phyloP scores from a whole-genome alignment of 2,113 vertebrate species.

The Albula goreensis region DNA sequence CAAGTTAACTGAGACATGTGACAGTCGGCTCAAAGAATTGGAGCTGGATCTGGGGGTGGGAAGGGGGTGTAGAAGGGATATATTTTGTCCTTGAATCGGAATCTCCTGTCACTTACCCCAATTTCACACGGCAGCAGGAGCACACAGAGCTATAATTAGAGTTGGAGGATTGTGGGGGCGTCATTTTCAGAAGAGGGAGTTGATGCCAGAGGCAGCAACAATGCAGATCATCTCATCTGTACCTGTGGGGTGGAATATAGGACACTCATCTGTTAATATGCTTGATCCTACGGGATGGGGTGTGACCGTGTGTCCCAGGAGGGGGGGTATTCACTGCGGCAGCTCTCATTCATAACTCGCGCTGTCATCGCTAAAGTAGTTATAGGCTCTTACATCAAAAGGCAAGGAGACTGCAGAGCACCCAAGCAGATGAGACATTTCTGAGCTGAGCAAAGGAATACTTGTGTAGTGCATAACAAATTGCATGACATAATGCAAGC shows the following conservation, averaged over 20 bases:
- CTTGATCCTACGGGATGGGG: not conserved
- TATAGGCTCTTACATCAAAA: not conserved
- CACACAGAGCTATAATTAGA: conserved; percentile 21
- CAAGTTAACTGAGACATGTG: not conserved
- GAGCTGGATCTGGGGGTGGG: not conserved
- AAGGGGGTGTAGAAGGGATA: not conserved
- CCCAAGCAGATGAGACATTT: not conserved
- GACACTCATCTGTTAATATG: conserved; percentile 11
- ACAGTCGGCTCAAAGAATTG: not conserved
- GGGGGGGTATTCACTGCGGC: not conserved
- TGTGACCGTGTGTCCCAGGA: not conserved
- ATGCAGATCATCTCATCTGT: not conserved
- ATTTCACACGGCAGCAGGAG: conserved; percentile 12
- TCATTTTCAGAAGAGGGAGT: conserved; percentile 13
- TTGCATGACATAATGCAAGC: not conserved
- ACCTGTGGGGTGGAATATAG: conserved; percentile 17
- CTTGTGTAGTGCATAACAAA: not conserved
- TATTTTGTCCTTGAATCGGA: not conserved
- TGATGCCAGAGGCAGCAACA: conserved; percentile 5
- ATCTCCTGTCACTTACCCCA: conserved; percentile 30
- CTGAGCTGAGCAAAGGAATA: not conserved
- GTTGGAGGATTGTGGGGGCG: conserved; percentile 4
- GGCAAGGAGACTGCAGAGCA: conserved; percentile 7
- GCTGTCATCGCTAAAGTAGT: not conserved
- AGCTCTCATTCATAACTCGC: not conserved